Evolutionary conservation across 2,888 invertebrate genomes (phyloP).

Genomic region (Macrosiphum euphorbiae): DNA sequence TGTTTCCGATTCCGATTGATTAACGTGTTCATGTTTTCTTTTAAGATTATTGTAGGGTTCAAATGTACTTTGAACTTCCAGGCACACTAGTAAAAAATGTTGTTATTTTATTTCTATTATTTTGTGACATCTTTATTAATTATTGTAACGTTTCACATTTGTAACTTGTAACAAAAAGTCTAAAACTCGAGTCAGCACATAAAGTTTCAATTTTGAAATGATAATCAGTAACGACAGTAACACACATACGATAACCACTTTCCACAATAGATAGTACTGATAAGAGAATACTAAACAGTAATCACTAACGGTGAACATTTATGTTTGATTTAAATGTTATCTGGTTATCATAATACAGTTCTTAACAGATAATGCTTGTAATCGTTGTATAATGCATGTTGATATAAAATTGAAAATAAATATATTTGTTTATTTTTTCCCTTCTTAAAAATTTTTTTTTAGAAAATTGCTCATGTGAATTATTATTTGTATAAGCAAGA

Average conservation of each 20-base stretch:
- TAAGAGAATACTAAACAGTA: slow-evolving; percentile 26
- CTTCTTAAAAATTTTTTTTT: no score
- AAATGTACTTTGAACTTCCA: neutral
- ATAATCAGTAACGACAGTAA: slow-evolving; percentile 28
- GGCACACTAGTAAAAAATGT: slow-evolving; percentile 20
- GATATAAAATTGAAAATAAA: no score
- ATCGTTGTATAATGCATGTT: neutral
- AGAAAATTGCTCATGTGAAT: no score
- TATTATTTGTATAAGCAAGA: no score
- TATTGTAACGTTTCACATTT: neutral
- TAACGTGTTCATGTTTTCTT: slow-evolving; percentile 24
- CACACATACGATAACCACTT: slow-evolving; percentile 23
- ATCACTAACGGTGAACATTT: slow-evolving; percentile 19
- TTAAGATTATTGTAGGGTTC: slow-evolving; percentile 19
- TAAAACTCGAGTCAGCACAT: slow-evolving; percentile 28
- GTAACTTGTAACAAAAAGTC: slow-evolving; percentile 24
- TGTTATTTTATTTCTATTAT: slow-evolving; percentile 17
- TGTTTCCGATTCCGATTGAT: slow-evolving; percentile 16
- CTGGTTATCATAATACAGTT: no score
- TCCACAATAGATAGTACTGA: slow-evolving; percentile 31
- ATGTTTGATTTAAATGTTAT: slow-evolving; percentile 28
- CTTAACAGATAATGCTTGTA: neutral
- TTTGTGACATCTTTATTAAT: slow-evolving; percentile 32
- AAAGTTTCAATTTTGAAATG: slow-evolving; percentile 37
- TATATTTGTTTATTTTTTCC: no score